Evolutionary conservation across 1,140 invertebrate species (phyloP).

Genomic region (Sycobia sp.): DNA sequence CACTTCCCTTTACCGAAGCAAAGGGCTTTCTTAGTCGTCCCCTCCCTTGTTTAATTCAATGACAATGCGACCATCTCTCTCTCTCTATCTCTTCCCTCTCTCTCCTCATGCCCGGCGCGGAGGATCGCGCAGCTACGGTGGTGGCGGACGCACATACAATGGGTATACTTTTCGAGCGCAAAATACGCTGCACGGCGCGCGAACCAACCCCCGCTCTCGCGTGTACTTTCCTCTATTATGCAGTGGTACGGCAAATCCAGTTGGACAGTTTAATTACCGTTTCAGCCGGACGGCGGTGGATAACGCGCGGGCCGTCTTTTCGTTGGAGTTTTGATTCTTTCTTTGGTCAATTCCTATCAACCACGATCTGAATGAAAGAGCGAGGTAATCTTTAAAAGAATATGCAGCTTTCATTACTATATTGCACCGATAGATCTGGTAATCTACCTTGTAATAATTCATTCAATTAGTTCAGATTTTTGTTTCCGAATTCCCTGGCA

Average conservation of each 20-base stretch:
- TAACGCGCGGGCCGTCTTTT: neutral
- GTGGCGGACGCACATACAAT: constrained; percentile 40
- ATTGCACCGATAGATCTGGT: too few species aligned
- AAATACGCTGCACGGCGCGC: too few species aligned
- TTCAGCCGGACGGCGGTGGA: neutral
- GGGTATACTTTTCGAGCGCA: constrained; percentile 34
- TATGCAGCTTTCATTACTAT: too few species aligned
- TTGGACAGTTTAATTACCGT: constrained; percentile 15
- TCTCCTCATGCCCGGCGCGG: constrained; percentile 36
- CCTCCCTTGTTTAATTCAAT: constrained; percentile 56
- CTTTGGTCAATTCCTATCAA: too few species aligned
- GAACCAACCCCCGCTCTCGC: neutral
- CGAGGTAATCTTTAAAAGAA: too few species aligned
- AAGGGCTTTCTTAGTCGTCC: too few species aligned
- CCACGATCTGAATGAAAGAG: too few species aligned
- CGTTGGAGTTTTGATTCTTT: constrained; percentile 5
- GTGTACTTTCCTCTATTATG: constrained; percentile 57
- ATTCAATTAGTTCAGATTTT: too few species aligned
- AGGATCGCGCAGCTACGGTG: neutral
- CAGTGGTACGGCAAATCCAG: constrained; percentile 45
- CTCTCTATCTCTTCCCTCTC: too few species aligned
- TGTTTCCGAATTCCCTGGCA: too few species aligned
- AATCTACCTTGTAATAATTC: too few species aligned
- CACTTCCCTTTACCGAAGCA: too few species aligned
- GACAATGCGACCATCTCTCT: constrained; percentile 59